Evolutionary conservation across 2,113 vertebrate species (phyloP).

Genomic region (Paracanthobrama guichenoti): DNA sequence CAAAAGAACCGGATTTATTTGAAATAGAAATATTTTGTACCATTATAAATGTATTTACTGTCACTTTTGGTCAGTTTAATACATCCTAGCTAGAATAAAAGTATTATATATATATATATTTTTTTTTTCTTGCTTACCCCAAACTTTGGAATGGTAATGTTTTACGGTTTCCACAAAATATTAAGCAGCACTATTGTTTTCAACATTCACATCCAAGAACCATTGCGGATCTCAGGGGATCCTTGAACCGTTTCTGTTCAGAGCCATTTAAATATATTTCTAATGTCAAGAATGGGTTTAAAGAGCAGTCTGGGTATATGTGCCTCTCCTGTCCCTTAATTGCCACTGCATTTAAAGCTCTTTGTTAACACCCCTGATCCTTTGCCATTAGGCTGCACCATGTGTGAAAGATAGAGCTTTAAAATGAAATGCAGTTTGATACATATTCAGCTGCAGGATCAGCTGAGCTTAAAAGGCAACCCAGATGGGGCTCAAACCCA

Average conservation of each 20-base stretch:
- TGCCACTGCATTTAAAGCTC: slow-evolving; percentile 16
- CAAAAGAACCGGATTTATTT: too few relatives aligned
- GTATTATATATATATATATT: too few relatives aligned
- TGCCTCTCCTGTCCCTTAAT: slow-evolving; percentile 17
- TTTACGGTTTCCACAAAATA: too few relatives aligned
- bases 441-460: slow-evolving; percentile 17
- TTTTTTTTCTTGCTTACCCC: too few relatives aligned
- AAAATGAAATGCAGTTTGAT: slow-evolving; percentile 28
- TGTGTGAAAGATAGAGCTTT: slow-evolving; percentile 25
- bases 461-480: slow-evolving; percentile 13
- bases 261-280: neutral
- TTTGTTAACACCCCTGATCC: slow-evolving; percentile 26
- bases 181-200: too few relatives aligned
- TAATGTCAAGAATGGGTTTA: neutral
- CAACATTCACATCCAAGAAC: neutral
- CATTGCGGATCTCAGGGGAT: neutral
- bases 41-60: neutral
- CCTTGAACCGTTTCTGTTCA: neutral
- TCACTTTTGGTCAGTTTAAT: neutral
- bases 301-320: neutral
- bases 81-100: slow-evolving; percentile 1
- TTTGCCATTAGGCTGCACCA: neutral
- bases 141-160: too few relatives aligned
- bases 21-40: neutral
- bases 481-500: slow-evolving; percentile 28